A percentile compares a stretch with the other conserved stretches of the same genome.
phyloP scores from a whole-genome alignment of 2,888 invertebrate species.

The Allolobophora icterica region DNA sequence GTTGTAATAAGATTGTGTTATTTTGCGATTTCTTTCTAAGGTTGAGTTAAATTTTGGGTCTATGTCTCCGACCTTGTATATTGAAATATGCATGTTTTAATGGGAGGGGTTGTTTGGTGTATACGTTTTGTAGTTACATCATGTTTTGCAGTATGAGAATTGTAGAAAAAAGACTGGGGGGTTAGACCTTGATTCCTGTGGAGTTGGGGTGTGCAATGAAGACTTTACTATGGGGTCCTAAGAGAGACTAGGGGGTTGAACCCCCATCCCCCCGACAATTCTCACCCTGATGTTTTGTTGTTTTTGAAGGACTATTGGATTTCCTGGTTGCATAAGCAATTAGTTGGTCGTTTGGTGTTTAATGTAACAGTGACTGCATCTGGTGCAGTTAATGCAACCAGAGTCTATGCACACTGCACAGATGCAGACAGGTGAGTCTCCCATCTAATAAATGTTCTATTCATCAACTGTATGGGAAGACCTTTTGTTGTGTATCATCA shows the following conservation, averaged over 20 bases:
- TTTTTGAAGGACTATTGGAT: slow-evolving; percentile 79
- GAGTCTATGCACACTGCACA: slow-evolving; percentile 80
- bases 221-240: too few species aligned
- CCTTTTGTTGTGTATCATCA: background rate
- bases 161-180: too few species aligned
- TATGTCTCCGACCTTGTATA: too few species aligned
- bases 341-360: slow-evolving; percentile 77
- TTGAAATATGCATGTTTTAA: background rate
- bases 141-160: too few species aligned
- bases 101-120: background rate
- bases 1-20: too few species aligned
- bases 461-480: slow-evolving; percentile 42
- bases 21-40: too few species aligned
- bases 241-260: too few species aligned
- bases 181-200: too few species aligned
- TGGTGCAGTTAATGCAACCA: slow-evolving; percentile 48
- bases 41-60: too few species aligned
- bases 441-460: background rate
- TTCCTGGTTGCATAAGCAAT: slow-evolving; percentile 77
- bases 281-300: slow-evolving; percentile 24
- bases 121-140: background rate
- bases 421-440: slow-evolving; percentile 44
- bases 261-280: too few species aligned
- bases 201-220: too few species aligned
- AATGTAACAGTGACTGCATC: slow-evolving; percentile 48